Conservation (phyloP, 2,797 vertebrate genomes). For the Capromys pilorides region DNA sequence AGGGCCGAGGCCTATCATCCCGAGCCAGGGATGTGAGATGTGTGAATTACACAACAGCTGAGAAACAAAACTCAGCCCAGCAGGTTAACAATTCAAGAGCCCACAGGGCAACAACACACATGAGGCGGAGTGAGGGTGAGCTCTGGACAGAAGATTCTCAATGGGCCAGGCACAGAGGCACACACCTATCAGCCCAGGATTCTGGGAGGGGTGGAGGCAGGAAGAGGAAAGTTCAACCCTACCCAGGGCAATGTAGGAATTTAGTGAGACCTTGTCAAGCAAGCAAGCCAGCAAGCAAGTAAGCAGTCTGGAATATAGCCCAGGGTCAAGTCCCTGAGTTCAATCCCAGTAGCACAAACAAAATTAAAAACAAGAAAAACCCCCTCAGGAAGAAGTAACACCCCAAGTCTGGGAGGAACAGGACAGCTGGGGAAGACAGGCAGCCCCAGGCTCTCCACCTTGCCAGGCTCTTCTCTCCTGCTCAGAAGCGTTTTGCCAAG, state of each 20-base stretch:
- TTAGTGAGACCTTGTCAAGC: background rate
- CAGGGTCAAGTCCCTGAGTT: background rate
- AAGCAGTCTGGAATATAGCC: background rate
- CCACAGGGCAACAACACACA: fast-evolving
- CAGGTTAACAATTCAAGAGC: background rate
- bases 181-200: background rate
- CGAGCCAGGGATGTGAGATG: fast-evolving
- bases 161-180: background rate
- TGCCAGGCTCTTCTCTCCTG: background rate
- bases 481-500: background rate
- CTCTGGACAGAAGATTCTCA: background rate
- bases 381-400: background rate
- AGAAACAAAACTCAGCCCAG: background rate
- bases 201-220: background rate
- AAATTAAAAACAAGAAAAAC: background rate
- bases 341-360: background rate
- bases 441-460: fast-evolving
- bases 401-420: too few species aligned
- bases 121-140: fast-evolving
- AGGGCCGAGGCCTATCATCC: fast-evolving
- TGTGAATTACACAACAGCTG: fast-evolving
- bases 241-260: background rate
- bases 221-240: background rate
- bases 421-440: fast-evolving
- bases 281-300: background rate